Conservation (phyloP, 2,888 invertebrate species). For the Petrophora chlorosata region DNA sequence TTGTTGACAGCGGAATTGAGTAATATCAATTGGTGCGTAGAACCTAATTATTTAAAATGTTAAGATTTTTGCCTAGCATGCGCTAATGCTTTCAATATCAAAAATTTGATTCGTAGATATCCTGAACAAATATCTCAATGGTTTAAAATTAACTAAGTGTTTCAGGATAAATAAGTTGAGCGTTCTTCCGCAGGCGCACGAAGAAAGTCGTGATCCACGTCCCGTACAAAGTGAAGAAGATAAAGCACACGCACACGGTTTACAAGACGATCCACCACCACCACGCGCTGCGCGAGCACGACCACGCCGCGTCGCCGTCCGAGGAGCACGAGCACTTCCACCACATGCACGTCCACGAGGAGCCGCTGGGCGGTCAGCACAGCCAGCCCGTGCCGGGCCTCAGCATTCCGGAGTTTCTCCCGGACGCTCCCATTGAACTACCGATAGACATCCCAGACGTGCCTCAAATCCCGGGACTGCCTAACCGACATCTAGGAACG, state of each 20-base stretch:
- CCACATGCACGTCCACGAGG: constrained; percentile 71
- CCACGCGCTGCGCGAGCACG: constrained; percentile 67
- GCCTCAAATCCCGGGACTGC: constrained; percentile 49
- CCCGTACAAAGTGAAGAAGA: constrained; percentile 86
- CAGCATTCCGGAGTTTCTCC: constrained; percentile 72
- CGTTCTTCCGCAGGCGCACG: constrained; percentile 69
- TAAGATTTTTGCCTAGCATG: too few relatives aligned
- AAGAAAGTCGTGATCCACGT: constrained; percentile 88
- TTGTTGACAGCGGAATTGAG: too few relatives aligned
- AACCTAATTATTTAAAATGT: too few relatives aligned
- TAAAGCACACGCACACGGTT: constrained; percentile 89
- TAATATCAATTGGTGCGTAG: too few relatives aligned
- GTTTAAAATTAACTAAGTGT: too few relatives aligned
- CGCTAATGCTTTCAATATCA: too few relatives aligned
- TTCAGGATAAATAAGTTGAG: background rate
- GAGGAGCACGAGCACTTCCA: constrained; percentile 81
- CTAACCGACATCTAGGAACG: too few relatives aligned
- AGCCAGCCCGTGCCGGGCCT: constrained; percentile 65
- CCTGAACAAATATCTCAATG: too few relatives aligned
- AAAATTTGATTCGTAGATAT: too few relatives aligned
- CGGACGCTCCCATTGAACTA: constrained; percentile 62
- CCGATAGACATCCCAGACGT: constrained; percentile 54
- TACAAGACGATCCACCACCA: constrained; percentile 87
- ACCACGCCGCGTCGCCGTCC: constrained; percentile 51
- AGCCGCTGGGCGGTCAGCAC: constrained; percentile 58